These are phyloP conservation scores for Cyclina sinensis DNA, from an alignment of 1,140 invertebrate genomes.

Conservation along the genomic window DNA sequence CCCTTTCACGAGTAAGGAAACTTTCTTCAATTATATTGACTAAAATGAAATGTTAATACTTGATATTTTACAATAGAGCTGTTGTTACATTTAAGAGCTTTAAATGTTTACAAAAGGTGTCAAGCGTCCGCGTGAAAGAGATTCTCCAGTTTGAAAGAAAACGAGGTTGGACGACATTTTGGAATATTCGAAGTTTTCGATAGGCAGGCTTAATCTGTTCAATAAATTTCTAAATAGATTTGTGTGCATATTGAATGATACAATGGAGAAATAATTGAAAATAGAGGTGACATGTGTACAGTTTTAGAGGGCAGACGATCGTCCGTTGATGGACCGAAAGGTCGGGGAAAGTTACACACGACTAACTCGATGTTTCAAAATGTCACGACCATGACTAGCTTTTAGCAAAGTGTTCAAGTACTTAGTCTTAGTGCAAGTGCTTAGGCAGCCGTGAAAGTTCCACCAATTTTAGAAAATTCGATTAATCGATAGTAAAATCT, in stretches of 20 bases:
- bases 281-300: constrained; percentile 27
- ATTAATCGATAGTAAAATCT: no score
- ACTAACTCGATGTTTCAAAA: background rate
- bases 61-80: constrained; percentile 36
- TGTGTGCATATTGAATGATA: constrained; percentile 31
- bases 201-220: background rate
- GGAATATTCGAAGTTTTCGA: constrained; percentile 31
- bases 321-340: background rate
- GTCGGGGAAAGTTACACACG: constrained; percentile 8
- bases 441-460: no score
- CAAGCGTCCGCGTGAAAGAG: constrained; percentile 59
- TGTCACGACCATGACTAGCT: background rate
- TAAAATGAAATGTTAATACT: constrained; percentile 58
- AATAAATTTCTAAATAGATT: constrained; percentile 50
- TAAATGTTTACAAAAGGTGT: constrained; percentile 70
- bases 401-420: no score
- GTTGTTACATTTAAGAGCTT: constrained; percentile 53
- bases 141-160: constrained; percentile 44
- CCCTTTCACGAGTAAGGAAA: background rate
- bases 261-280: constrained; percentile 28
- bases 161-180: constrained; percentile 47
- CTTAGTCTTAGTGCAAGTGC: no score
- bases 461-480: no score
- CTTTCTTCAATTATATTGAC: constrained; percentile 13
- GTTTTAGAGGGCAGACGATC: background rate